Evolutionary conservation across 2,113 vertebrate genomes (phyloP).

Genomic region (Stigmatopora argus): DNA sequence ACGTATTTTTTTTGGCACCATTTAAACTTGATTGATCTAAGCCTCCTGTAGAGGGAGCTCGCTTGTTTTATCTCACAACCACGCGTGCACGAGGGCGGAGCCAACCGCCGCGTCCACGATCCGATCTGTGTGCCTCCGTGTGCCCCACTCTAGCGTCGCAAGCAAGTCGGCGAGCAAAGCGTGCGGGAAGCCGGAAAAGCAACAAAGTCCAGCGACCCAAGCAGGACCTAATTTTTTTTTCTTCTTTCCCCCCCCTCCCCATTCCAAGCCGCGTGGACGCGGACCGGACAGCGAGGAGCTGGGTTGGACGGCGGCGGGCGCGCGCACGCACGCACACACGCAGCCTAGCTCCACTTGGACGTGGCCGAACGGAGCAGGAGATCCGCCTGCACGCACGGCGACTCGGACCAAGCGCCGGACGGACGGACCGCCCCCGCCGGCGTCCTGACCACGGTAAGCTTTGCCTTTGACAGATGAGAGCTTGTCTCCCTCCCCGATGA

Average conservation of each 20-base stretch:
- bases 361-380: conserved; percentile 33
- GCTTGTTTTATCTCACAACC: conserved; percentile 57
- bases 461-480: conserved; percentile 2
- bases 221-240: not conserved
- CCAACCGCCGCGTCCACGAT: conserved; percentile 1
- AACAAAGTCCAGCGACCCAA: not conserved
- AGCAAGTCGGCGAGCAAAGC: conserved; percentile 24
- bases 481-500: not conserved
- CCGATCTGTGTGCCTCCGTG: not conserved
- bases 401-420: not conserved
- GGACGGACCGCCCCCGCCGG: not conserved
- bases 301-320: not conserved
- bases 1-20: not conserved
- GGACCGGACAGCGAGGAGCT: conserved; percentile 31
- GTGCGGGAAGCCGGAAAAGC: not conserved
- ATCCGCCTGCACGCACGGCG: not conserved
- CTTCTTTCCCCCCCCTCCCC: not conserved
- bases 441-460: not conserved
- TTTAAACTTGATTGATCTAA: not conserved
- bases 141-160: conserved; percentile 43
- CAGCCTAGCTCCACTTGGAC: conserved; percentile 36
- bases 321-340: conserved; percentile 15
- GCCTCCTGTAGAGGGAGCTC: conserved; percentile 73
- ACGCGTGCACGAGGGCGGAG: conserved; percentile 9
- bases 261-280: conserved; percentile 12